Evolutionary conservation across 1,140 invertebrate species (phyloP), one percentile per base, ranked within the genome.

Genomic region (Schlechtendalia chinensis): DNA sequence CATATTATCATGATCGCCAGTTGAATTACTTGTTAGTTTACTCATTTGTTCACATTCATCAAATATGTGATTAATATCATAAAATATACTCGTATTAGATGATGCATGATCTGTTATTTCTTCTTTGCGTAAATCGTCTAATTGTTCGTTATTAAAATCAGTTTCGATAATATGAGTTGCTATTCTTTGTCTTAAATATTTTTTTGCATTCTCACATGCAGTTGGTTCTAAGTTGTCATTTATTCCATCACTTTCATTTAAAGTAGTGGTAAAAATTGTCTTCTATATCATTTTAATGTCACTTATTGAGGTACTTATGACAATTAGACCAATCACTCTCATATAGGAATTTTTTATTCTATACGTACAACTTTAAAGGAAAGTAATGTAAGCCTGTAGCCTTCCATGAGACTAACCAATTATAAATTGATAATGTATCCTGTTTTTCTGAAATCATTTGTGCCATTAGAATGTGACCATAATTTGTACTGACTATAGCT

Each of bases 391-490:
- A 27, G 14, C 58, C 24, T 61, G 58, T 5, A 27, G 58, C 12
- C 58, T 27, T 61, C 58, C 24, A 61, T 27, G 24, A 27, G 27
- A 14, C 58, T 61, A 61, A 5, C 58, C 58, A 61, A 27, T 61
- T 27, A 6, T 27, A 61, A 61, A 61, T 61, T n/a, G 58, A 27
- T 10, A 29, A 29, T 12, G 24, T 61, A 61, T 61, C 58, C 16
- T 61, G 58, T 29, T 61, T 61, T 61, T 61, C 58, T 14, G 58
- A 61, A 27, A 61, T 29, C 58, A 61, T 61, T 61, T 61, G 58
- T 17, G 58, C 11, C 1, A 61, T 24, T 14, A 24, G 24, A 61
- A 61, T 61, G n/a, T 29, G 24, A 17, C 58, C 58, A 61, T 27
- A 61, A 61, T 6, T 29, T 27, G 58, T 61, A 27, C 24, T 61